Conservation (phyloP, 1,140 invertebrate species). For the Spodoptera frugiperda region DNA sequence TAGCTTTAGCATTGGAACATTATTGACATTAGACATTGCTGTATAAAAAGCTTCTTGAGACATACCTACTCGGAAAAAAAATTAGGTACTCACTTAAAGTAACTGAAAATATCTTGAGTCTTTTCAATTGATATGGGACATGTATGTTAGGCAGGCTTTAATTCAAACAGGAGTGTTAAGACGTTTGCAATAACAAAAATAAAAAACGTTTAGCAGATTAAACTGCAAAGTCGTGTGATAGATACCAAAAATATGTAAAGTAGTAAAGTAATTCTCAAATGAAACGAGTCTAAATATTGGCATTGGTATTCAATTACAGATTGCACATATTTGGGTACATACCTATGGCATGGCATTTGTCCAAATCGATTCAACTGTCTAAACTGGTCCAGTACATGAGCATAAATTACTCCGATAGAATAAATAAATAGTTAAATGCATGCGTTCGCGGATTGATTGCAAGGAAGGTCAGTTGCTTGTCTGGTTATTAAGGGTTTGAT, state of each 20-base stretch:
- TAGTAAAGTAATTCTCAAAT: not conserved
- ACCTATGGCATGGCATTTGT: conserved; percentile 27
- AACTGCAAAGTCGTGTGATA: too few species aligned
- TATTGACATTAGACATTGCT: too few species aligned
- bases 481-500: not conserved
- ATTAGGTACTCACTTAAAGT: too few species aligned
- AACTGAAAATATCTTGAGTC: too few species aligned
- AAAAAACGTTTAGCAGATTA: too few species aligned
- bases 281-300: not conserved
- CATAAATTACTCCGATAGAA: conserved; percentile 1
- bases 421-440: conserved; percentile 13
- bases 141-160: not conserved
- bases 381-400: conserved; percentile 25
- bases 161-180: too few species aligned
- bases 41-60: too few species aligned
- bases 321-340: conserved; percentile 1
- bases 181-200: not conserved
- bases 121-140: too few species aligned
- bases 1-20: too few species aligned
- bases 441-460: not conserved
- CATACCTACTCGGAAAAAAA: too few species aligned
- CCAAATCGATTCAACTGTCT: conserved; percentile 34
- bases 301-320: not conserved
- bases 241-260: too few species aligned
- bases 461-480: not conserved